phyloP scores from a whole-genome alignment of 2,113 vertebrate genomes.

The Gobius niger region DNA sequence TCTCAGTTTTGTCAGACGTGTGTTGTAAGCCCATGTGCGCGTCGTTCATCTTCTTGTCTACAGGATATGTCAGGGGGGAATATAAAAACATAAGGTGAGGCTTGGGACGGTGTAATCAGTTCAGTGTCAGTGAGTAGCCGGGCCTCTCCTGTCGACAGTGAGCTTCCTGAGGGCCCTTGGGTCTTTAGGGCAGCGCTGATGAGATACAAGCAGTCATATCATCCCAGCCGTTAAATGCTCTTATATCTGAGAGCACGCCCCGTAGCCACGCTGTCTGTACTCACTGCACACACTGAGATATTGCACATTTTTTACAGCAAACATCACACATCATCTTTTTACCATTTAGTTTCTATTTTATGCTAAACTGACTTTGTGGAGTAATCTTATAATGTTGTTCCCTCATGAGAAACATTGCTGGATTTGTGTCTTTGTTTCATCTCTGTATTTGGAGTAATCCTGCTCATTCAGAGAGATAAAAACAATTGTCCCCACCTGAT shows the following conservation, averaged over 20 bases:
- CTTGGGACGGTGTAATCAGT: conserved; percentile 21
- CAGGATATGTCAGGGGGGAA: conserved; percentile 20
- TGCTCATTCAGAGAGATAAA: too few species aligned
- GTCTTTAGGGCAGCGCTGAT: conserved; percentile 4
- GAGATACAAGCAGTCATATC: conserved; percentile 23
- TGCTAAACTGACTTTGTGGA: too few species aligned
- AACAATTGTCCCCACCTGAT: too few species aligned
- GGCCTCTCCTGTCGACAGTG: conserved; percentile 45
- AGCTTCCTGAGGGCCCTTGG: conserved; percentile 53
- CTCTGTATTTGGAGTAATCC: too few species aligned
- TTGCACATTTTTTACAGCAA: background rate
- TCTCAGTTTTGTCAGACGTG: conserved; percentile 30
- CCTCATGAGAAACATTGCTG: too few species aligned
- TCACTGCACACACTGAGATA: background rate
- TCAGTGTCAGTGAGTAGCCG: conserved; percentile 21
- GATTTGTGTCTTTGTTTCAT: too few species aligned
- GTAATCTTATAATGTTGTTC: too few species aligned
- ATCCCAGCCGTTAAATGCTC: conserved; percentile 5
- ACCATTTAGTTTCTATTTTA: background rate
- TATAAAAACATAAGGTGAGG: conserved; percentile 22
- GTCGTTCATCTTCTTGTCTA: conserved; percentile 6
- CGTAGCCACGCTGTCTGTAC: background rate
- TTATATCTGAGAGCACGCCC: conserved; percentile 11
- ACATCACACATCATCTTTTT: background rate
- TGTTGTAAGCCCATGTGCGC: background rate